These are phyloP conservation scores for Arge pagana DNA, from an alignment of 2,888 invertebrate species.

Conservation along the genomic window DNA sequence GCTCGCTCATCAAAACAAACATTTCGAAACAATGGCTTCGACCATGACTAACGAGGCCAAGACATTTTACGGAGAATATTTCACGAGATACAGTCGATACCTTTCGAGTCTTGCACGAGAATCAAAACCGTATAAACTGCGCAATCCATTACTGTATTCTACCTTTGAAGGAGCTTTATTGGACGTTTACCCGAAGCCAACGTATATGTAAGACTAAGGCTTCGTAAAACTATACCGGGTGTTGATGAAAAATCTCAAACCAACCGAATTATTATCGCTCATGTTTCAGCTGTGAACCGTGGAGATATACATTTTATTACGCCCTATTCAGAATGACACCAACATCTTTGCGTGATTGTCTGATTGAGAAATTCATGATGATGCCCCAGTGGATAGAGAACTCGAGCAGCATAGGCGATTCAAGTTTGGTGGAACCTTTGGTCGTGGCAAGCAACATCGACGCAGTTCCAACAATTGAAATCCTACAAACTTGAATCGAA, in stretches of 20 bases:
- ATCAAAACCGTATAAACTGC: slow-evolving; percentile 62
- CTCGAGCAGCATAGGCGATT: too few species aligned
- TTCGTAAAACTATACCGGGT: too few species aligned
- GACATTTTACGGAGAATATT: slow-evolving; percentile 69
- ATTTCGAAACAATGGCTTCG: slow-evolving; percentile 69
- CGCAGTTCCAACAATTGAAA: too few species aligned
- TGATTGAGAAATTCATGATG: slow-evolving; percentile 68
- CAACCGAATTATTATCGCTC: too few species aligned
- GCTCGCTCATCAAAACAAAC: slow-evolving; percentile 65
- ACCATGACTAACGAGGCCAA: slow-evolving; percentile 68
- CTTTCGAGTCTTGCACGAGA: slow-evolving; percentile 58
- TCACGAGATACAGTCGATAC: slow-evolving; percentile 67
- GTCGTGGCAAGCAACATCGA: too few species aligned
- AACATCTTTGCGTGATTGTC: slow-evolving; percentile 62
- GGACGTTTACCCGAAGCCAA: slow-evolving; percentile 61
- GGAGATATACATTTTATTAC: slow-evolving; percentile 71
- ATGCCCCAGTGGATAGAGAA: slow-evolving; percentile 63
- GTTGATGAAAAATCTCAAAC: too few species aligned
- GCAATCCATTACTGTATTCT: slow-evolving; percentile 62
- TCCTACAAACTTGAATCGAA: too few species aligned
- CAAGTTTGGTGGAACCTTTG: too few species aligned
- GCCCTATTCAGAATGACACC: slow-evolving; percentile 68
- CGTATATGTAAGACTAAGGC: too few species aligned
- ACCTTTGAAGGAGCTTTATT: slow-evolving; percentile 69
- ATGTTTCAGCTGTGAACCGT: slow-evolving; percentile 61